These are phyloP conservation scores for Manduca sexta DNA, from an alignment of 1,140 invertebrate species.

Conservation along the genomic window DNA sequence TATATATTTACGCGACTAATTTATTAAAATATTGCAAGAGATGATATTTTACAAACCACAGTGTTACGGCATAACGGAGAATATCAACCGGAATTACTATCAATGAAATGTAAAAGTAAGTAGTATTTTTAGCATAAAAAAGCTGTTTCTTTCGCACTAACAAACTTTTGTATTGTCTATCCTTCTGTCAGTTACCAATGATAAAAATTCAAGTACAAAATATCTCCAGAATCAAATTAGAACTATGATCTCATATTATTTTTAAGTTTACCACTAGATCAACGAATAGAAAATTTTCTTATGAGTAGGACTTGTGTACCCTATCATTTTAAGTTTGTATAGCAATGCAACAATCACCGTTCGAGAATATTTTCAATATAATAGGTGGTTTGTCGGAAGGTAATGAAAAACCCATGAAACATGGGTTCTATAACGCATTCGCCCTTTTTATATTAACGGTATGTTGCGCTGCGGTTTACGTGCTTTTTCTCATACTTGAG, in stretches of 20 bases:
- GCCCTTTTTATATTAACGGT: constrained; percentile 81
- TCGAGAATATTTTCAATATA: constrained; percentile 67
- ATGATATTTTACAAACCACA: no score
- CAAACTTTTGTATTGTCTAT: not conserved
- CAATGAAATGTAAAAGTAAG: no score
- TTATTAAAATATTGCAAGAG: no score
- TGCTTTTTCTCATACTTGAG: constrained; percentile 85
- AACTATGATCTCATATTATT: constrained; percentile 30
- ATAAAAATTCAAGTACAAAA: constrained; percentile 1
- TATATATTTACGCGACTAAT: no score
- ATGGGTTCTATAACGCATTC: constrained; percentile 89
- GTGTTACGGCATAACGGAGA: no score
- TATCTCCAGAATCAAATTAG: constrained; percentile 20
- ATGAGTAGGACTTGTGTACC: constrained; percentile 1
- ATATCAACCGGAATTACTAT: no score
- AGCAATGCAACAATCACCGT: constrained; percentile 63
- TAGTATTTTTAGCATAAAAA: no score
- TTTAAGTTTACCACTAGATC: constrained; percentile 38
- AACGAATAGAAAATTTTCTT: constrained; percentile 29
- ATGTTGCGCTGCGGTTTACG: constrained; percentile 80
- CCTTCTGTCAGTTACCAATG: not conserved
- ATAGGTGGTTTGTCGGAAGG: constrained; percentile 66
- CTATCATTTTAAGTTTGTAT: not conserved
- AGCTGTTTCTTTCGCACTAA: no score
- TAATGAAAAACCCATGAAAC: constrained; percentile 88